Base-by-base conservation (phyloP, 1,140 invertebrate species). In the Leptinotarsa lineolata region DNA sequence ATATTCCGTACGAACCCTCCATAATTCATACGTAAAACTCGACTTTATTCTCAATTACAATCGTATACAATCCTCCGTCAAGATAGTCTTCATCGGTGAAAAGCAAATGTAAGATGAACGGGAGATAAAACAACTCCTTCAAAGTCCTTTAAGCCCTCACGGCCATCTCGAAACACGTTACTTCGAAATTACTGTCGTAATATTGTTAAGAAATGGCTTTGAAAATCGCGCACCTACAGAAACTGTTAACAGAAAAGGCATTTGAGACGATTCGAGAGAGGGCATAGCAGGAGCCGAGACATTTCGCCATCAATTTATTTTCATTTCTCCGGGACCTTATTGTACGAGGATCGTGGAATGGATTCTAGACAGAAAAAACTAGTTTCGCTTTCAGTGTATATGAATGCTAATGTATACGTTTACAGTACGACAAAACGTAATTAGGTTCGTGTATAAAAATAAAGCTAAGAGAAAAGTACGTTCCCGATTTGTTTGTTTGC, bases 251-350 rank as follows among this genome's bases (percentile, higher is more conserved):
- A 54, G 48, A 54, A 54, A 54, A n/a, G 48, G 16, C 48, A 54
- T 54, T 54, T 54, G n/a, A 13, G n/a, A 54, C 13, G 48, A 12
- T 54, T 54, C 48, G 48, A 18, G 48, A 54, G 13, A 54, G 30
- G 30, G 48, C 13, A 54, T 18, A n/a, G 48, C 48, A 54, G n/a
- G 15, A n/a, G 4, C n/a, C 1, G 48, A 54, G 48, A 54, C 48
- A 54, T 54, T 54, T 54, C 48, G n/a, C 15, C 15, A 54, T 54
- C 48, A 54, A 54, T 54, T 54, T 54, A 54, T 54, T 54, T 54
- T 54, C n/a, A 54, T 54, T 54, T 54, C 48, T 54, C n/a, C 15
- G 5, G 48, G n/a, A 54, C 48, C 48, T 54, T 8, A 54, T n/a
- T 54, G 48, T 54, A 54, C 48, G 48, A 54, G 48, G n/a, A 54